Conservation (phyloP, 2,113 vertebrate species). For the Pituophis catenifer region DNA sequence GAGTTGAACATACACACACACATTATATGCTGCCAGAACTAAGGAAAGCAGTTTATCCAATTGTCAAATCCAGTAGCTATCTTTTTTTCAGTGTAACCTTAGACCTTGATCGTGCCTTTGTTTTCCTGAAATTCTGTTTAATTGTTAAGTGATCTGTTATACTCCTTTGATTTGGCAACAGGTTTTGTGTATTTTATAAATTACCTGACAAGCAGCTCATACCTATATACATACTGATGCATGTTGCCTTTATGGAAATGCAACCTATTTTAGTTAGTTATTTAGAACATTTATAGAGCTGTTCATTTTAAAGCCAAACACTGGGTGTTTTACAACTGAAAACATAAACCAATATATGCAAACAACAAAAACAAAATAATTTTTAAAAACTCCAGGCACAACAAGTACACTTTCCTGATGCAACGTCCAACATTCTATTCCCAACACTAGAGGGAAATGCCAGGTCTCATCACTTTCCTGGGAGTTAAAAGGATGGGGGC, state of each 20-base stretch:
- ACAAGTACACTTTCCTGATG: background rate
- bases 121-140: background rate
- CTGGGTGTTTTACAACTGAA: background rate
- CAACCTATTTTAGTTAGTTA: background rate
- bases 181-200: background rate
- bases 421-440: background rate
- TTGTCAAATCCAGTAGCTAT: background rate
- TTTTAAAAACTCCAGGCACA: background rate
- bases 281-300: background rate
- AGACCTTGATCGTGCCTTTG: background rate
- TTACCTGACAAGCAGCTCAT: background rate
- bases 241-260: background rate
- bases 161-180: background rate
- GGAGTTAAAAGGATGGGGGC: background rate
- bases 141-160: background rate
- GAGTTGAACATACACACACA: background rate
- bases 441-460: background rate
- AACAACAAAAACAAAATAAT: background rate
- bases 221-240: background rate
- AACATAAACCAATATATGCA: background rate
- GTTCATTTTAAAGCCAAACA: background rate
- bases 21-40: fast-evolving
- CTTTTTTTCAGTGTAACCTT: background rate
- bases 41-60: background rate
- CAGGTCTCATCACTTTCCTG: background rate